A percentile compares a stretch with the other conserved stretches of the same genome.
phyloP scores from a whole-genome alignment of 1,140 invertebrate genomes.

The Bombus waltoni region DNA sequence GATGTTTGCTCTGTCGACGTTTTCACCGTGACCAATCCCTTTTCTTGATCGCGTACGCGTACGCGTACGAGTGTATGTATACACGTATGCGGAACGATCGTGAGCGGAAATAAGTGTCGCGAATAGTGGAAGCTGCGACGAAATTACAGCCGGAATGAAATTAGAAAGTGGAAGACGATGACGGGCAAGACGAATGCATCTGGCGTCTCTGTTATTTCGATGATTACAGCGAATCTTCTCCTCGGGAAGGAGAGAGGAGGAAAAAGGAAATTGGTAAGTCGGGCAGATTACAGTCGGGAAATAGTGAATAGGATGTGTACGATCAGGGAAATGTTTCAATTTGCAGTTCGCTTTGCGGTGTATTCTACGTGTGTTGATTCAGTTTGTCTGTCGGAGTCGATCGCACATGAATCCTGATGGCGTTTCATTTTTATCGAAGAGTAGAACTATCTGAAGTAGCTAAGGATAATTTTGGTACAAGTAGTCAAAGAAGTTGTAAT shows the following conservation, averaged over 20 bases:
- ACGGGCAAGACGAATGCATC: neutral
- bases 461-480: no score
- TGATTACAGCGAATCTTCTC: neutral
- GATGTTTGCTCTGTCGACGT: neutral
- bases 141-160: neutral
- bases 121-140: neutral
- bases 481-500: no score
- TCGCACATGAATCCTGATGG: no score
- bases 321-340: neutral
- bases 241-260: no score
- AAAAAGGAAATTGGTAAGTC: conserved; percentile 1
- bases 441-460: no score
- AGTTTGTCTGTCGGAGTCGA: no score
- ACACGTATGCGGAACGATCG: neutral
- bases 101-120: neutral
- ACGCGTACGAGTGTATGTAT: no score
- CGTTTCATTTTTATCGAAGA: no score
- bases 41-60: neutral
- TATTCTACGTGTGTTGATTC: neutral
- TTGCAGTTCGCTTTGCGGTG: neutral
- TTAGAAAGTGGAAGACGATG: neutral
- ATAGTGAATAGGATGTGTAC: neutral
- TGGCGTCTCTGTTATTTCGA: conserved; percentile 3
- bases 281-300: neutral
- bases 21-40: neutral